Percentiles rank a stretch among this genome's conserved stretches.
phyloP scores from a whole-genome alignment of 2,113 vertebrate genomes.

The Protobothrops mucrosquamatus region DNA sequence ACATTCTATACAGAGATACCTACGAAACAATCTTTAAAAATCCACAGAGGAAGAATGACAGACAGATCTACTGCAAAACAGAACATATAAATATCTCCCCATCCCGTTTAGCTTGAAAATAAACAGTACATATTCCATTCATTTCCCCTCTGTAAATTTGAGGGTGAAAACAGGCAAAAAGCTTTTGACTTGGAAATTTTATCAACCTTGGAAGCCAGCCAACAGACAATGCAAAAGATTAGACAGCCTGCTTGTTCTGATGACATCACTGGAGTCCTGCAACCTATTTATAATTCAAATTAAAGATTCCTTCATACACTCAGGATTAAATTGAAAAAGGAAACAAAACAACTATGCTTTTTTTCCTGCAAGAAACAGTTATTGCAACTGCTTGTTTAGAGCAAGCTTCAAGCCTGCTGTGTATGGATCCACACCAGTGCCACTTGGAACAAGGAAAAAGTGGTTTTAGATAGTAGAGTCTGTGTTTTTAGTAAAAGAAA shows the following conservation, averaged over 20 bases:
- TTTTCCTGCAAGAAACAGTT: neutral
- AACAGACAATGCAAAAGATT: neutral
- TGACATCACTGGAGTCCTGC: neutral
- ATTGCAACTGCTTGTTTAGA: neutral
- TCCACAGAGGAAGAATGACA: conserved; percentile 65
- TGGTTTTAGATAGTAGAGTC: neutral
- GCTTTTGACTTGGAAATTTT: neutral
- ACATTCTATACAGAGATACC: conserved; percentile 73
- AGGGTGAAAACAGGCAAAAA: conserved; percentile 16
- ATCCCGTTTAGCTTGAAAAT: conserved; percentile 71
- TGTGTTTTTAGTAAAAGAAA: neutral
- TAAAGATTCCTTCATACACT: neutral
- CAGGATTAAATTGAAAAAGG: neutral
- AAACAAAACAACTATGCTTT: neutral
- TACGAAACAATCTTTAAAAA: conserved; percentile 66
- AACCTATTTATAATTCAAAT: neutral
- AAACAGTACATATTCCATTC: conserved; percentile 67
- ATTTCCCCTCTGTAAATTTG: conserved; percentile 52
- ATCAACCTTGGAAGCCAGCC: neutral
- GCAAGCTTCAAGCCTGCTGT: neutral
- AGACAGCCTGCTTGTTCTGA: neutral
- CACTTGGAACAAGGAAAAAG: neutral
- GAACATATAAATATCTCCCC: conserved; percentile 71
- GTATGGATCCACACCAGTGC: neutral
- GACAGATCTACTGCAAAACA: conserved; percentile 61